Percentiles rank a stretch among this genome's conserved stretches.
These are phyloP conservation scores for Paracanthobrama guichenoti DNA, from an alignment of 2,113 vertebrate species.

Conservation along the genomic window DNA sequence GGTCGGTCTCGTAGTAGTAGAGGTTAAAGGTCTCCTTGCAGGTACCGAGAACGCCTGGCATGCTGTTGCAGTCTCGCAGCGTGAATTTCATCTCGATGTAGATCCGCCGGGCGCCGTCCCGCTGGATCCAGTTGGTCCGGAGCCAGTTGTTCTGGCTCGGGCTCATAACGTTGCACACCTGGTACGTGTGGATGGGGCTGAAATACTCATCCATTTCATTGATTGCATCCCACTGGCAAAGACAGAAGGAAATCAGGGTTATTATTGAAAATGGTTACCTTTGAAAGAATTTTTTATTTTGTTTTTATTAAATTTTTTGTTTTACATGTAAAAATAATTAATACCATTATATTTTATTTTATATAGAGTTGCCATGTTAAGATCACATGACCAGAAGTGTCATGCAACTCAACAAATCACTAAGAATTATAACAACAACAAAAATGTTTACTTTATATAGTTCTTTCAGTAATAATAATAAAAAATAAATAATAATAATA, in stretches of 20 bases:
- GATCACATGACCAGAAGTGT: neutral
- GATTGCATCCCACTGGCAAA: constrained; percentile 92
- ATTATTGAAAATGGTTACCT: too few relatives aligned
- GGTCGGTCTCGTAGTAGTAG: constrained; percentile 91
- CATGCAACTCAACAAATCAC: too few relatives aligned
- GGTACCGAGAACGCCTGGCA: constrained; percentile 92
- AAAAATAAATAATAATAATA: neutral
- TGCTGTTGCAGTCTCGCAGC: constrained; percentile 94
- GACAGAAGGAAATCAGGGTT: neutral
- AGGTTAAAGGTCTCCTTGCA: constrained; percentile 99
- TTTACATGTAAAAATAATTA: too few relatives aligned
- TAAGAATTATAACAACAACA: neutral
- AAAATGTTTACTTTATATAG: neutral
- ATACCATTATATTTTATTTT: neutral
- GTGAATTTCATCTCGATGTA: constrained; percentile 97
- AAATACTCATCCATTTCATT: constrained; percentile 97
- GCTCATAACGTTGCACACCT: constrained; percentile 97
- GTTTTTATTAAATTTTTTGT: too few relatives aligned
- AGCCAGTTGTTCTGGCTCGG: constrained; percentile 99
- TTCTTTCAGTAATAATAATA: neutral
- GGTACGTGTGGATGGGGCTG: constrained; percentile 95
- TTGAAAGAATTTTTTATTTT: too few relatives aligned
- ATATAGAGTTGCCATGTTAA: neutral
- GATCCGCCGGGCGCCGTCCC: constrained; percentile 86
- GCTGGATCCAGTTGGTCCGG: constrained; percentile 88